Evolutionary conservation across 1,140 invertebrate species (phyloP).

Genomic region (Eciton burchellii): DNA sequence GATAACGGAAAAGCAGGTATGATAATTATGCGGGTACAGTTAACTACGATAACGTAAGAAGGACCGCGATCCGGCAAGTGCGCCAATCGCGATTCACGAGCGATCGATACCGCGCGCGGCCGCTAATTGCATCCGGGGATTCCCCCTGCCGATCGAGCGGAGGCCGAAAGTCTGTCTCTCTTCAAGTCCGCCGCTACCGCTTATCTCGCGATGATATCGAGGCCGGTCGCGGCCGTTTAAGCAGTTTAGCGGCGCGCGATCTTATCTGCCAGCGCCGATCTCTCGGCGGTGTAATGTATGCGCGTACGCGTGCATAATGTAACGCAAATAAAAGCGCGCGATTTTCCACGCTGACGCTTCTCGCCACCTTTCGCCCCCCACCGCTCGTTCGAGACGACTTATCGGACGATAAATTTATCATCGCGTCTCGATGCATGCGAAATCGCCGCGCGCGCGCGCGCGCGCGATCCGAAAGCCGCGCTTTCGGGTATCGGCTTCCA

Average conservation of each 20-base stretch:
- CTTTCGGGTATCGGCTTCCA: no score
- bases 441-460: not conserved
- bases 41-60: no score
- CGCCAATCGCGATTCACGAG: not conserved
- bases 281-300: constrained; percentile 1
- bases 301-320: constrained; percentile 13
- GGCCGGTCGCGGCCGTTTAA: not conserved
- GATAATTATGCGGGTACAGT: not conserved
- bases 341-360: constrained; percentile 20
- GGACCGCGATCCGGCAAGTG: no score
- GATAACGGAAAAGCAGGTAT: not conserved
- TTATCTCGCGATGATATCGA: constrained; percentile 10
- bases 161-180: not conserved
- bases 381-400: constrained; percentile 1
- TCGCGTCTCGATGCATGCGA: not conserved
- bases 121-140: not conserved
- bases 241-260: constrained; percentile 18
- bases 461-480: no score
- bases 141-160: not conserved
- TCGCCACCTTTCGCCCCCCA: not conserved
- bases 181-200: not conserved
- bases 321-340: constrained; percentile 12
- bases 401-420: not conserved
- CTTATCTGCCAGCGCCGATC: constrained; percentile 17
- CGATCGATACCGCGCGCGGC: not conserved